These are phyloP conservation scores for Phania funesta DNA, from an alignment of 2,888 invertebrate genomes.

Conservation along the genomic window DNA sequence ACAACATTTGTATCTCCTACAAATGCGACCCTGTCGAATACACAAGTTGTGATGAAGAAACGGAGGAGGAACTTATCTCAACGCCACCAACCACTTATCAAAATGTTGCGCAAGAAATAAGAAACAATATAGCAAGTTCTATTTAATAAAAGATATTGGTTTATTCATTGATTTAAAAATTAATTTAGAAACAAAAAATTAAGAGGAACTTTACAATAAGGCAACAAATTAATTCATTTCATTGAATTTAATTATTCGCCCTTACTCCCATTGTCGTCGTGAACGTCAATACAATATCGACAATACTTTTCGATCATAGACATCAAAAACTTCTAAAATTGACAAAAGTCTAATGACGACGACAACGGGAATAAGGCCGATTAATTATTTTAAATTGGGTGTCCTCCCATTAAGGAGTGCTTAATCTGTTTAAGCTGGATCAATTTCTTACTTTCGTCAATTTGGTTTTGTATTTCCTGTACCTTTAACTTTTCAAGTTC, in stretches of 20 bases:
- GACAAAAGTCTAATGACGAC: background rate
- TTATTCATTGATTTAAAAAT: conserved; percentile 1
- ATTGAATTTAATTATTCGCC: background rate
- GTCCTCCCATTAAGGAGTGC: background rate
- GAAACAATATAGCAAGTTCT: conserved; percentile 6
- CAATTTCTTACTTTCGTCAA: background rate
- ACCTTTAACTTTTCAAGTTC: conserved; percentile 4
- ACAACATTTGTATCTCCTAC: background rate
- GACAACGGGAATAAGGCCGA: background rate
- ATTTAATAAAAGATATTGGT: conserved; percentile 1
- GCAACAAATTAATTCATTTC: conserved; percentile 3
- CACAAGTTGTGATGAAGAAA: background rate
- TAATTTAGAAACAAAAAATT: background rate
- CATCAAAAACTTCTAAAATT: conserved; percentile 9
- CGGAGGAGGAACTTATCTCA: background rate
- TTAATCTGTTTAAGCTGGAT: background rate
- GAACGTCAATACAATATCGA: background rate
- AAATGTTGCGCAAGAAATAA: background rate
- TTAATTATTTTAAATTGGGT: background rate
- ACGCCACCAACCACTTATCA: conserved; percentile 3
- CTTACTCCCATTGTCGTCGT: conserved; percentile 3
- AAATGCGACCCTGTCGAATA: background rate
- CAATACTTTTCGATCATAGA: background rate
- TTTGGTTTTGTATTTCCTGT: conserved; percentile 3
- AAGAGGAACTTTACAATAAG: background rate